Conservation (phyloP, 2,888 invertebrate species). For the Tetheella fluctuosa region DNA sequence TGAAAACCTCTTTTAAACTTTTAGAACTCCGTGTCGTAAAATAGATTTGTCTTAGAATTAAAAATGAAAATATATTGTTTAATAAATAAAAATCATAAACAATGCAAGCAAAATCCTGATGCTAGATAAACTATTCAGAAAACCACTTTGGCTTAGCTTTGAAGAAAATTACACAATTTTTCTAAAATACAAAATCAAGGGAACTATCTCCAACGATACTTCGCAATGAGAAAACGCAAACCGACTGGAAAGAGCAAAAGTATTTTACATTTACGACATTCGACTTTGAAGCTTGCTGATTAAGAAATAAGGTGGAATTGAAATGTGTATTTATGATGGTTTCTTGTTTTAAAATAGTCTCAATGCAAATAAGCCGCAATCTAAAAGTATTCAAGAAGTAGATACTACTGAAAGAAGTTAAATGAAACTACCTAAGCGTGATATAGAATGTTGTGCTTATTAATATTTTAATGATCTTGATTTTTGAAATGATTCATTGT, state of each 20-base stretch:
- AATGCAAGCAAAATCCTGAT: background rate
- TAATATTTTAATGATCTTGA: background rate
- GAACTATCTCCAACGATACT: constrained; percentile 12
- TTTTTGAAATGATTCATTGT: background rate
- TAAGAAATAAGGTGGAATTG: constrained; percentile 8
- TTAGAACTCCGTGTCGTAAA: too few relatives aligned
- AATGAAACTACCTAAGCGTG: background rate
- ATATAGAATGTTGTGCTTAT: background rate
- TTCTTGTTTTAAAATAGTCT: constrained; percentile 37
- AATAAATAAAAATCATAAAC: background rate
- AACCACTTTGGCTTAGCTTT: background rate
- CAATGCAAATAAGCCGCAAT: constrained; percentile 46
- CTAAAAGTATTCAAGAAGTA: constrained; percentile 40
- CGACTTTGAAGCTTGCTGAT: background rate
- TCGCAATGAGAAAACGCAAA: constrained; percentile 23
- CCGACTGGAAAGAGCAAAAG: constrained; percentile 15
- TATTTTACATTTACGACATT: background rate
- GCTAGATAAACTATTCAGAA: background rate
- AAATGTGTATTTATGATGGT: background rate
- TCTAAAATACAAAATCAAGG: constrained; percentile 15
- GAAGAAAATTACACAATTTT: constrained; percentile 7
- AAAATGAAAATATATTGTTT: too few relatives aligned
- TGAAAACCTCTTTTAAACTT: too few relatives aligned
- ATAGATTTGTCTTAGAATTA: too few relatives aligned
- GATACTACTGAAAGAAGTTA: constrained; percentile 21